Evolutionary conservation across 2,113 vertebrate genomes (phyloP), one percentile per base, ranked within the genome.

Genomic region (Silurus meridionalis): DNA sequence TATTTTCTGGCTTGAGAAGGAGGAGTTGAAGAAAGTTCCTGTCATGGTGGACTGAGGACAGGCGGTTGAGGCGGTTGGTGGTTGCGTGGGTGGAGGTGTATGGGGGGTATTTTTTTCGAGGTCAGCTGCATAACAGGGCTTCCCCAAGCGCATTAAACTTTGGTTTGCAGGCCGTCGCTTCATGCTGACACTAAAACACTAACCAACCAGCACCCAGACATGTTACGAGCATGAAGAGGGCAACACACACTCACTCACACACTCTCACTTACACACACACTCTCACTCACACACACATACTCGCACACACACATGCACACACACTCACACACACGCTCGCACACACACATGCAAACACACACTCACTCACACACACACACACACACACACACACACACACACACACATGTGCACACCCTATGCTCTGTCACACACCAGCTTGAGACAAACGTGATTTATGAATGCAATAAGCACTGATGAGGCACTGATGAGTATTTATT

Each of bases 111-210:
- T 57, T 79, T 72, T 95, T 94, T 95, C 93, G 95, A 94, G 94
- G 94, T 95, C 94, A 94, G 85, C 87, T 80, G 72, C 67, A 46
- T 46, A 46, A 46, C 90, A 89, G 91, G 91, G 88, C 89, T 93
- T 92, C 91, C 90, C 90, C 57, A 5, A 79, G 90, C 91, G 50
- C 93, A 95, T 95, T 93, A 94, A 94, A 94, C 86, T 94, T 95
- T 94, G 89, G 95, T 92, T 84, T 87, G 89, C 90, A 90, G 88
- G 84, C 89, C 84, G 87, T 74, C 46, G 85, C 74, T 71, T 82
- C 88, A 77, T 84, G 89, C 91, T 92, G 91, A 92, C 87, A 89
- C 90, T 92, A 91, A 92, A 92, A 88, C 89, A 88, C 91, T 90
- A 92, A 93, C 92, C 92, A 93, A 69, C 37, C 80, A 81, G 75